A percentile compares a stretch with the other conserved stretches of the same genome.
phyloP scores from a whole-genome alignment of 1,140 invertebrate species.

The Aphis gossypii region DNA sequence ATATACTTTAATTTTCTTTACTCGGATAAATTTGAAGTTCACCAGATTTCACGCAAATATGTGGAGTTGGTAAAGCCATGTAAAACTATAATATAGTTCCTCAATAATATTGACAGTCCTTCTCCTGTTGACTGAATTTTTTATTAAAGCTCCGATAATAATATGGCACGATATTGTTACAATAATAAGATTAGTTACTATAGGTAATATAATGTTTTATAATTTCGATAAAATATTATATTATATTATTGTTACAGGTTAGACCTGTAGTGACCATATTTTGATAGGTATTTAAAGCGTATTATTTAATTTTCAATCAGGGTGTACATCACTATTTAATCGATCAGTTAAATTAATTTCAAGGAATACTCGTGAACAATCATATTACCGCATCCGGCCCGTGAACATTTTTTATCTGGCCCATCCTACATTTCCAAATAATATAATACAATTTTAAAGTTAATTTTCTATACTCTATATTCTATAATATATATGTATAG shows the following conservation, averaged over 20 bases:
- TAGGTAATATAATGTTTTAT: background rate
- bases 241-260: background rate
- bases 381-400: no score
- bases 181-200: background rate
- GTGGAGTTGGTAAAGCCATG: background rate
- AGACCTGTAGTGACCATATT: no score
- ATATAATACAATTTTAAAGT: no score
- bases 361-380: no score
- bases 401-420: no score
- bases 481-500: no score
- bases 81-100: background rate
- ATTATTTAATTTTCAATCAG: background rate
- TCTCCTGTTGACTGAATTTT: background rate
- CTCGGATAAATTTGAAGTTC: background rate
- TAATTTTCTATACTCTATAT: no score
- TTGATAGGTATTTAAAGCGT: background rate
- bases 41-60: background rate
- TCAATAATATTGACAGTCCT: background rate
- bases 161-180: background rate
- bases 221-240: background rate
- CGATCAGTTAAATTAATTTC: background rate
- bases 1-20: background rate
- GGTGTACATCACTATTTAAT: background rate
- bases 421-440: no score
- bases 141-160: background rate